Evolutionary conservation across 2,888 invertebrate genomes (phyloP).

Genomic region (Campoplex capitator): DNA sequence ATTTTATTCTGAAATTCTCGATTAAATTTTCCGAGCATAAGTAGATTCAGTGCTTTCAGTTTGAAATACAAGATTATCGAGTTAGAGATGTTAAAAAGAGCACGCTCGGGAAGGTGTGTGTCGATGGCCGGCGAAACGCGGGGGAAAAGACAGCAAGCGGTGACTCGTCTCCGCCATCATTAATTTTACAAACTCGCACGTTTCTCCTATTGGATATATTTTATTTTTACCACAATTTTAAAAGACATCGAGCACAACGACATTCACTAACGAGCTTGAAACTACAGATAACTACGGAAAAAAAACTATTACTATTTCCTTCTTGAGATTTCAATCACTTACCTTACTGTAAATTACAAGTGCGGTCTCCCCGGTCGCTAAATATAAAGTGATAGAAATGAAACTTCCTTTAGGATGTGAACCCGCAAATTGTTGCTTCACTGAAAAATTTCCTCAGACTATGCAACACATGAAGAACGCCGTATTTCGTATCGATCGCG

Average conservation of each 20-base stretch:
- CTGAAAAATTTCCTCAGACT: background rate
- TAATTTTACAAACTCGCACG: slow-evolving; percentile 47
- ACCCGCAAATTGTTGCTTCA: slow-evolving; percentile 66
- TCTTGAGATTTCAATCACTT: slow-evolving; percentile 51
- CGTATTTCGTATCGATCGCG: background rate
- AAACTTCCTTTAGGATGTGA: slow-evolving; percentile 60
- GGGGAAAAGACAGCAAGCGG: slow-evolving; percentile 46
- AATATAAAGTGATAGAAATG: slow-evolving; percentile 69
- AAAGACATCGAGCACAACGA: background rate
- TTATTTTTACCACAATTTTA: background rate
- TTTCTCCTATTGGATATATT: slow-evolving; percentile 27
- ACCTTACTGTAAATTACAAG: slow-evolving; percentile 63
- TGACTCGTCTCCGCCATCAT: slow-evolving; percentile 63
- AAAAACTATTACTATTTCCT: slow-evolving; percentile 12
- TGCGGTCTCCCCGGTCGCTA: slow-evolving; percentile 69
- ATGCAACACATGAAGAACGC: background rate
- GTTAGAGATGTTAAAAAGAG: background rate
- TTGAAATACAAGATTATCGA: background rate
- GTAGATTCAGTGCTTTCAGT: background rate
- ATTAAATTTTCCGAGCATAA: background rate
- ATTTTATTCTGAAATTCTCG: background rate
- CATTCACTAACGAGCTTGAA: background rate
- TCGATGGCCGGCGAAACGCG: slow-evolving; percentile 47
- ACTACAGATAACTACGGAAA: background rate
- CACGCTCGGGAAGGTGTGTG: slow-evolving; percentile 45